A percentile compares a stretch with the other conserved stretches of the same genome.
phyloP scores from a whole-genome alignment of 2,113 vertebrate species.

The Macroglossus sobrinus region DNA sequence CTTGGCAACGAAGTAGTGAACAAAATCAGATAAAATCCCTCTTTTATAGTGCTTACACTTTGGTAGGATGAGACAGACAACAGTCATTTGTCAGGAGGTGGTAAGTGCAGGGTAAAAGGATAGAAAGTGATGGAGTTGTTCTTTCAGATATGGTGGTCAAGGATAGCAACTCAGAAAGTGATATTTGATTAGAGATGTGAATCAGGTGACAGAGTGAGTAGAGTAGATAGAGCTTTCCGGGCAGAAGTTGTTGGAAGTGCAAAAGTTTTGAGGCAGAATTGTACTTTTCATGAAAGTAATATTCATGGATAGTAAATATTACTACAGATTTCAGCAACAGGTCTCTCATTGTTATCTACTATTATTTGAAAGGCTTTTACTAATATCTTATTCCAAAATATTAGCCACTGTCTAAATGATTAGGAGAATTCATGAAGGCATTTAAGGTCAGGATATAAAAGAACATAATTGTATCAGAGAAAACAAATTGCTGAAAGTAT shows the following conservation, averaged over 20 bases:
- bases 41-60: background rate
- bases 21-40: background rate
- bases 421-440: background rate
- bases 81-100: background rate
- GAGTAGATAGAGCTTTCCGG: background rate
- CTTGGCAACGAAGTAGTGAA: background rate
- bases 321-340: background rate
- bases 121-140: background rate
- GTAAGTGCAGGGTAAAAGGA: background rate
- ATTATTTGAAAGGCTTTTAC: background rate
- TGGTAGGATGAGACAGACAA: background rate
- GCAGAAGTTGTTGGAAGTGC: background rate
- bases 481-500: background rate
- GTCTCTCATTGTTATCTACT: background rate
- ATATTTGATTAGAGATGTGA: background rate
- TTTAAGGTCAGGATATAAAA: background rate
- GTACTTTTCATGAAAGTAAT: background rate
- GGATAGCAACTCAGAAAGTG: background rate
- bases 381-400: conserved; percentile 5
- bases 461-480: background rate
- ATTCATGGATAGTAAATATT: background rate
- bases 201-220: background rate
- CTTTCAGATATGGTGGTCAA: background rate
- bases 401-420: background rate
- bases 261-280: background rate